Evolutionary conservation across 2,113 vertebrate genomes (phyloP).

Genomic region (Corydoras maculifer): DNA sequence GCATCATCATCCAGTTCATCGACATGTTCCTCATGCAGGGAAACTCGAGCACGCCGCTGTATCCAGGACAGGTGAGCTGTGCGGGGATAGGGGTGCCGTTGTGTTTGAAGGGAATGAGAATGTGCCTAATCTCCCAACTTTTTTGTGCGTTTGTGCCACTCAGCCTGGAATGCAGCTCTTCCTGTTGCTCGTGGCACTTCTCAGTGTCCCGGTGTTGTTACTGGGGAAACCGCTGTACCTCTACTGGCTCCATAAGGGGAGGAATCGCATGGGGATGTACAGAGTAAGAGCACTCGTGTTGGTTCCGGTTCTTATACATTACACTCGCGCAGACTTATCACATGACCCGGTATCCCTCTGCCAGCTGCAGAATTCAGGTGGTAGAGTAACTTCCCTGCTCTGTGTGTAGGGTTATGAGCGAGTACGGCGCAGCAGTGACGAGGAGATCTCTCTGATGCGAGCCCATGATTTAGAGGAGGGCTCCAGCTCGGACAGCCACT

Average conservation of each 20-base stretch:
- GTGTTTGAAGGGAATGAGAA: too few relatives aligned
- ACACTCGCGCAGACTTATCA: neutral
- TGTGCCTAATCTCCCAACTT: neutral
- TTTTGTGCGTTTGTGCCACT: conserved; percentile 13
- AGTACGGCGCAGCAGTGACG: conserved; percentile 82
- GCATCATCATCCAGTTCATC: conserved; percentile 93
- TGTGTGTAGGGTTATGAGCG: conserved; percentile 77
- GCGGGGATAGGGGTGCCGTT: too few relatives aligned
- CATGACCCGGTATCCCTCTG: neutral
- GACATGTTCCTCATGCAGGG: conserved; percentile 90
- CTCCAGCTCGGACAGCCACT: conserved; percentile 58
- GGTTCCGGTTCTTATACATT: neutral
- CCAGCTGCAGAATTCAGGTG: neutral
- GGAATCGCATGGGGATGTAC: conserved; percentile 70
- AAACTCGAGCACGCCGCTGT: conserved; percentile 59
- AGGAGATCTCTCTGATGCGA: conserved; percentile 79
- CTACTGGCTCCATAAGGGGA: conserved; percentile 80
- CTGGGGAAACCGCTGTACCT: conserved; percentile 89
- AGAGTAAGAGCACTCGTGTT: conserved; percentile 64
- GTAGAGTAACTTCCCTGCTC: neutral
- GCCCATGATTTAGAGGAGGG: conserved; percentile 82
- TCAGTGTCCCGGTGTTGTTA: conserved; percentile 85
- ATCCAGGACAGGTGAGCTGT: conserved; percentile 75
- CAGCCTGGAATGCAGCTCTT: conserved; percentile 78
- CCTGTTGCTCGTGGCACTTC: conserved; percentile 71